Evolutionary conservation across 2,113 vertebrate genomes (phyloP), one percentile per base, ranked within the genome.

Genomic region (Saccopteryx bilineata): DNA sequence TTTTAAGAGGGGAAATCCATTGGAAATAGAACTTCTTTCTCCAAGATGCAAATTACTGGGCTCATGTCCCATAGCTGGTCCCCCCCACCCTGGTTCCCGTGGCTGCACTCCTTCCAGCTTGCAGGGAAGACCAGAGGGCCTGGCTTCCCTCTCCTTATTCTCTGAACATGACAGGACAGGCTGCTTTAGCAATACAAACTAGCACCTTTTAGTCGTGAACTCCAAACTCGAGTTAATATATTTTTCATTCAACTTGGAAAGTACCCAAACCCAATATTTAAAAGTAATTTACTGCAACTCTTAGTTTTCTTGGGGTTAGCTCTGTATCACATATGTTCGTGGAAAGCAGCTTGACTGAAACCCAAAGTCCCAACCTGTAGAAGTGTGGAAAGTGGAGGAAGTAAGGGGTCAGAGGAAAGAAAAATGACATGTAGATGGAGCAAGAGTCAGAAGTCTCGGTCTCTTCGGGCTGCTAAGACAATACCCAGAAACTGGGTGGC

Each of bases 241-340:
- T 31, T 86, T 90, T 24, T 85, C 33, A 68, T 95, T 93, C 56
- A 66, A 61, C 15, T 91, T 72, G 50, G 28, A 86, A 72, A 81
- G 21, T 65, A 50, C 1, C 24, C 69, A 91, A 85, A 86, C n/a
- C n/a, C 6, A 95, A 4, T 7, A 76, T 69, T 63, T 81, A 71
- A 79, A 90, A 94, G 33, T 33, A 75, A 50, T 79, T 46, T 7
- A 50, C 3, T 63, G 5, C 33, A 74, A 61, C n/a, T 68, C 26
- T 31, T 68, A 19, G 7, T 85, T 92, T 69, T 85, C 28, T 63
- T 39, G 50, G 18, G 2, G 7, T 95, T 87, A 46, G 10, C n/a
- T 75, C n/a, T 90, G 39, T 65, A 68, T 96, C 46, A 21, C 15
- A 11, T 21, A 5, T 72, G 48, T 71, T 87, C 11, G 14, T 66